Evolutionary conservation across 1,140 invertebrate species (phyloP), one percentile per base, ranked within the genome.

Genomic region (Hylyphantes graminicola): DNA sequence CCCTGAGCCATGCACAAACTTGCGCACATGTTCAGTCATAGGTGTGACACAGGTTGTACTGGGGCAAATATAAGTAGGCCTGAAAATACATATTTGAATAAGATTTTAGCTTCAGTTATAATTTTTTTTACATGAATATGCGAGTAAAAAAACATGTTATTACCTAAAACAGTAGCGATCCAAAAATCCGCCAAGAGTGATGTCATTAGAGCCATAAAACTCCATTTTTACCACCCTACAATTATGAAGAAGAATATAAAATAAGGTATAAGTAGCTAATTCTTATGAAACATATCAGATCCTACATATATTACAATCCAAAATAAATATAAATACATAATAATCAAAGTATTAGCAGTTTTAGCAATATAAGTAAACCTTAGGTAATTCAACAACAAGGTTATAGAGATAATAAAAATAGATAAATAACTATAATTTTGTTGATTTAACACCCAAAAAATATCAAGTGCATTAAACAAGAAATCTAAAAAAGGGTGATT

Each of bases 141-240:
- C 57, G n/a, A n/a, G 12, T 59, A 59, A 59, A 59, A 59, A 13
- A 59, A 59, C 3, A 59, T 13, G 57, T 13, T 59, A 35, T 63
- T 92, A 91, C 85, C 94, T 93, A 88, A 97, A 96, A 89, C 97
- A 99, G 88, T 97, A 98, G 70, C 94, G 92, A 89, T 98, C 95
- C 3, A 99, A 90, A 89, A 99, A 99, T 85, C 93, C 94, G 61
- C 97, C 98, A 7, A 99, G 89, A 6, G 97, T 94, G 84, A 99
- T 98, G 89, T 99, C 98, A 88, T 97, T 96, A 17, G 93, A 91
- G 0, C 96, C 96, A 90, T 99, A 99, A 89, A 98, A 95, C 86
- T 97, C 95, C 96, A 99, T 99, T 70, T 94, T 93, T 0, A 97
- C 93, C 19, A 97, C 92, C 93, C 94, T 94, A 87, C 59, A 89